phyloP scores from a whole-genome alignment of 2,888 invertebrate genomes.

The Lutraria lutraria region DNA sequence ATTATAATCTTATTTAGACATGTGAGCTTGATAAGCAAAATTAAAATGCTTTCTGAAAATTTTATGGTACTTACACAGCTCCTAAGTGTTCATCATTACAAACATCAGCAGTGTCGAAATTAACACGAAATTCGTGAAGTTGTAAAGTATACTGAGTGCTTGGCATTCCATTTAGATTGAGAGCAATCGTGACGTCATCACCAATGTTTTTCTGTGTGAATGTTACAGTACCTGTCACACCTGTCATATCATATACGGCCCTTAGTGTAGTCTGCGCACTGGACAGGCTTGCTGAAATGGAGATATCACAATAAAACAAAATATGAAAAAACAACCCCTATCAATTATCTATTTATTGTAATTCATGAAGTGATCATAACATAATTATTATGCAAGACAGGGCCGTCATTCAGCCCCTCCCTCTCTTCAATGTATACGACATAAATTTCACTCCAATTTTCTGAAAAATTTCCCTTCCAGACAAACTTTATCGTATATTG shows the following conservation, averaged over 20 bases:
- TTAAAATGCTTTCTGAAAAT: too few species aligned
- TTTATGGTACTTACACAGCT: conserved; percentile 61
- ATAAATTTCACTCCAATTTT: too few species aligned
- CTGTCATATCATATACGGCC: conserved; percentile 87
- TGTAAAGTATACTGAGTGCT: conserved; percentile 53
- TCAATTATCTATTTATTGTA: too few species aligned
- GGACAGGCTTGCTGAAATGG: neutral
- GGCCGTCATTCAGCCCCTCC: too few species aligned
- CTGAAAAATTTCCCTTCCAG: too few species aligned
- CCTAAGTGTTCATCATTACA: conserved; percentile 69
- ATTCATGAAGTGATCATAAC: too few species aligned
- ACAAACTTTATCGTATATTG: too few species aligned
- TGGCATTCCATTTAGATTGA: conserved; percentile 86
- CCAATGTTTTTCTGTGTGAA: conserved; percentile 93
- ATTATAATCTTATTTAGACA: too few species aligned
- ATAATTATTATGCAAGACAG: too few species aligned
- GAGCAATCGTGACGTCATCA: conserved; percentile 89
- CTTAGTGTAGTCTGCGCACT: conserved; percentile 38
- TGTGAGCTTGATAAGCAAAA: too few species aligned
- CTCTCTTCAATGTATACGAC: too few species aligned
- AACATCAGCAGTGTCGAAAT: conserved; percentile 62
- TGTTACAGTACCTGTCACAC: conserved; percentile 93
- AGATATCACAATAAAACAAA: neutral
- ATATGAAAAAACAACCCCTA: too few species aligned
- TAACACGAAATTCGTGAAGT: conserved; percentile 68